Conservation (phyloP, 1,140 invertebrate species). For the Linepithema humile region DNA sequence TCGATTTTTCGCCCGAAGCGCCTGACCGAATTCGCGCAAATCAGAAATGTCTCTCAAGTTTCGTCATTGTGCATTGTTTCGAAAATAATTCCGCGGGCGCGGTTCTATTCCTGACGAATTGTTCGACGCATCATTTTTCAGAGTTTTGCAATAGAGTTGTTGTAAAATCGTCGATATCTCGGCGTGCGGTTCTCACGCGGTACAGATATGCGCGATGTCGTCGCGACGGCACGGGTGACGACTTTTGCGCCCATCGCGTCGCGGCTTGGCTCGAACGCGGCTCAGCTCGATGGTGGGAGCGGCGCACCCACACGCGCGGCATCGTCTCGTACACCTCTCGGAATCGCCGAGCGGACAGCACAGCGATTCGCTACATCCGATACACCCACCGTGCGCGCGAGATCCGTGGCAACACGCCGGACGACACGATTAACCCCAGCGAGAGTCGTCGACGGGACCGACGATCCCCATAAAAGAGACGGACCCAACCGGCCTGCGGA, state of each 20-base stretch:
- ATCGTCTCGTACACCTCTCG: slow-evolving; percentile 69
- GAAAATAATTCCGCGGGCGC: too few species aligned
- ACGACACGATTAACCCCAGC: slow-evolving; percentile 68
- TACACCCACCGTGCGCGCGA: slow-evolving; percentile 72
- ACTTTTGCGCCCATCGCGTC: not conserved
- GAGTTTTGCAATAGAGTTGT: too few species aligned
- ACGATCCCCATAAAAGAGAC: slow-evolving; percentile 75
- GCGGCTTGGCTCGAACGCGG: not conserved
- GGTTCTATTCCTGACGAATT: too few species aligned
- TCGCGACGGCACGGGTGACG: slow-evolving; percentile 21
- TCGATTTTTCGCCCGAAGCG: too few species aligned
- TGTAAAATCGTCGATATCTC: too few species aligned
- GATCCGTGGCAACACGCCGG: slow-evolving; percentile 69
- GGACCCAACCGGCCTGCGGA: slow-evolving; percentile 73
- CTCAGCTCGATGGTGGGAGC: slow-evolving; percentile 38
- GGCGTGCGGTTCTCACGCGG: too few species aligned
- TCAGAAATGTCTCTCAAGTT: too few species aligned
- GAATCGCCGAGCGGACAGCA: slow-evolving; percentile 36
- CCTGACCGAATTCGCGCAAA: too few species aligned
- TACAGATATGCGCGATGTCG: not conserved
- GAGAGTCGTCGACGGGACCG: not conserved
- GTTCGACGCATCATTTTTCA: too few species aligned
- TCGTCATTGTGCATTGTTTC: too few species aligned
- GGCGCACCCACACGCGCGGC: slow-evolving; percentile 72
- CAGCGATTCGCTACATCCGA: slow-evolving; percentile 75